Conservation (phyloP, 2,797 vertebrate species). For the Macrochelys suwanniensis region DNA sequence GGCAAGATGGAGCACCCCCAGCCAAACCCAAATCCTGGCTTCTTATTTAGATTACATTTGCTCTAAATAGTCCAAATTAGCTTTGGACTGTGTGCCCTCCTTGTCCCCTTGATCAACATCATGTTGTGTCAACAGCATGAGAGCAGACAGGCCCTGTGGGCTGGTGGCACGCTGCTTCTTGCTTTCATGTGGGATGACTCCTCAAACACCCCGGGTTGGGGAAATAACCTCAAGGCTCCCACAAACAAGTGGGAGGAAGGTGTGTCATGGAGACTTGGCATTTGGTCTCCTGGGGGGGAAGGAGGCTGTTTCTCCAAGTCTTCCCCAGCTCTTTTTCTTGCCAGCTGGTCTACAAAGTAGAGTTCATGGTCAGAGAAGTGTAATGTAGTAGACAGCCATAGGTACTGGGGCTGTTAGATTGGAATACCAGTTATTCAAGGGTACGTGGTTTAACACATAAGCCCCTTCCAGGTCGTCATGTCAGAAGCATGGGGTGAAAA, state of each 20-base stretch:
- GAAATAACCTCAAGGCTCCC: background rate
- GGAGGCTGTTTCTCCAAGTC: background rate
- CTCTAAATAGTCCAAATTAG: constrained; percentile 44
- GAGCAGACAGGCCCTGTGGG: background rate
- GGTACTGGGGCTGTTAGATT: background rate
- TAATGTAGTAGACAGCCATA: background rate
- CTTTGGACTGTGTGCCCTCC: constrained; percentile 4
- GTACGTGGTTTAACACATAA: background rate
- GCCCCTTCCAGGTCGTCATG: background rate
- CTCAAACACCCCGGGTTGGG: background rate
- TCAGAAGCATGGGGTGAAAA: background rate
- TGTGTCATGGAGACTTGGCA: rapidly evolving
- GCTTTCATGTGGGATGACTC: rapidly evolving
- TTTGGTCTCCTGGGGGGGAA: background rate
- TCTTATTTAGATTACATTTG: constrained; percentile 41
- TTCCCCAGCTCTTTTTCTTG: background rate
- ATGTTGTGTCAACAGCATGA: background rate
- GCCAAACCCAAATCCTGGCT: constrained; percentile 67
- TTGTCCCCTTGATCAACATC: background rate
- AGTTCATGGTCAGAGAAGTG: background rate
- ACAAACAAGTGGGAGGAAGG: background rate
- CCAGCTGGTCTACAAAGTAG: background rate
- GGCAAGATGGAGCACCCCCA: constrained; percentile 49
- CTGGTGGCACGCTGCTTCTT: rapidly evolving
- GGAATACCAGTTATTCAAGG: background rate